A percentile compares a stretch with the other conserved stretches of the same genome.
These are phyloP conservation scores for Lasioglossum baleicum DNA, from an alignment of 1,140 invertebrate genomes.

Conservation along the genomic window DNA sequence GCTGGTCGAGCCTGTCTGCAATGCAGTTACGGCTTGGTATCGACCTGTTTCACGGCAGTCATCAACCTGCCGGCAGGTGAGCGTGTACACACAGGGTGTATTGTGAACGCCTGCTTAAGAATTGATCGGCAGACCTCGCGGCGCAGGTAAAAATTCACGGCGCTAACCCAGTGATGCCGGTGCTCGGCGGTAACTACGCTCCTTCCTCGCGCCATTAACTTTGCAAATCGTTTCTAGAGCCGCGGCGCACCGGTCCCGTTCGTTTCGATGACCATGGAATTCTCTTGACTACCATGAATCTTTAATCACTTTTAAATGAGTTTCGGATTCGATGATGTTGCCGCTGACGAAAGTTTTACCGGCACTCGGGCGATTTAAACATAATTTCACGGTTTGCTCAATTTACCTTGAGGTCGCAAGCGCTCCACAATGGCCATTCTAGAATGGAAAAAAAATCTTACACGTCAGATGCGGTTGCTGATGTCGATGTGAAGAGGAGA, in stretches of 20 bases:
- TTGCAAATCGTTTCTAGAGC: background rate
- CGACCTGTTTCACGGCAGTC: constrained; percentile 73
- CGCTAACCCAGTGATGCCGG: too few relatives aligned
- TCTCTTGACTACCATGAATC: background rate
- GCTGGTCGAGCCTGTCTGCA: constrained; percentile 63
- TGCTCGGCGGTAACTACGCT: background rate
- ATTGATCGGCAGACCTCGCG: constrained; percentile 56
- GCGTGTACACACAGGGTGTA: constrained; percentile 55
- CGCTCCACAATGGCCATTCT: too few relatives aligned
- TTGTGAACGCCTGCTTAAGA: constrained; percentile 46
- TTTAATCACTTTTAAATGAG: background rate
- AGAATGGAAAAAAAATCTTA: too few relatives aligned
- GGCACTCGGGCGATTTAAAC: background rate
- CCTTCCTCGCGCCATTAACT: background rate
- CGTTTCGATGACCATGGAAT: background rate
- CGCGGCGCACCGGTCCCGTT: background rate
- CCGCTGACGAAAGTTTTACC: background rate
- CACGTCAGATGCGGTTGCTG: too few relatives aligned
- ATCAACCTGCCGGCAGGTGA: constrained; percentile 69
- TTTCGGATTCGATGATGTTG: background rate
- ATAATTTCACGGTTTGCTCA: too few relatives aligned
- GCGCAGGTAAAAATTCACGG: constrained; percentile 1
- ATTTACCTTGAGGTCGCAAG: too few relatives aligned
- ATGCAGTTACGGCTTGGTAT: constrained; percentile 72
- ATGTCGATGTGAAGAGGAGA: too few relatives aligned